phyloP scores from a whole-genome alignment of 1,140 invertebrate genomes.

The Antheraea pernyi region DNA sequence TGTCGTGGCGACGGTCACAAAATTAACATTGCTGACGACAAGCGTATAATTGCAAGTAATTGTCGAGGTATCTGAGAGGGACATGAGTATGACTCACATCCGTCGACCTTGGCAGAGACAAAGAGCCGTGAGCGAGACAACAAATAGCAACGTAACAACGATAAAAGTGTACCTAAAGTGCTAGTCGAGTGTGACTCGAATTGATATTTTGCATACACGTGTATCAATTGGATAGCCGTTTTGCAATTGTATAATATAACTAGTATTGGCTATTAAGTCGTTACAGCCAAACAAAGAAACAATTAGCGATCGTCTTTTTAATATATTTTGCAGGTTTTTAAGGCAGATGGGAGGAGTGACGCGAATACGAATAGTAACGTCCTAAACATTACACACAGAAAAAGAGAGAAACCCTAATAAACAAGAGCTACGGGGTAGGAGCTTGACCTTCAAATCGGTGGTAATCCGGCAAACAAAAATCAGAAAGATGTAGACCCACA shows the following conservation, averaged over 20 bases:
- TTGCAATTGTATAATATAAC: not conserved
- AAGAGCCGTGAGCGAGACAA: constrained; percentile 35
- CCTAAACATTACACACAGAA: too few relatives aligned
- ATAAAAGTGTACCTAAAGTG: constrained; percentile 45
- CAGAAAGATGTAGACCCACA: too few relatives aligned
- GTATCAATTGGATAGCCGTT: constrained; percentile 6
- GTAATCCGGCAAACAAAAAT: too few relatives aligned
- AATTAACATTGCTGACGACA: not conserved
- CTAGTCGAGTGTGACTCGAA: constrained; percentile 18
- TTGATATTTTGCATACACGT: constrained; percentile 21
- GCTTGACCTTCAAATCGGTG: too few relatives aligned
- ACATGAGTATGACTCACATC: constrained; percentile 29
- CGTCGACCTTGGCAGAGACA: constrained; percentile 44
- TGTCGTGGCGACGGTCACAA: not conserved
- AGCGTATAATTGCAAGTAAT: constrained; percentile 10
- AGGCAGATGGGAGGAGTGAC: too few relatives aligned
- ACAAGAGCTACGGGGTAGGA: too few relatives aligned
- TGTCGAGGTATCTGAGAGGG: constrained; percentile 22
- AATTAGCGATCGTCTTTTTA: too few relatives aligned
- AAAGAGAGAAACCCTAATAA: too few relatives aligned
- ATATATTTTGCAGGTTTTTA: too few relatives aligned
- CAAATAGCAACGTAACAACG: constrained; percentile 30
- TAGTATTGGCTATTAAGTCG: not conserved
- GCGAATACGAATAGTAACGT: too few relatives aligned
- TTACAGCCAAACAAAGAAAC: too few relatives aligned